Evolutionary conservation across 2,797 vertebrate species (phyloP).

Genomic region (Crocidura indochinensis): DNA sequence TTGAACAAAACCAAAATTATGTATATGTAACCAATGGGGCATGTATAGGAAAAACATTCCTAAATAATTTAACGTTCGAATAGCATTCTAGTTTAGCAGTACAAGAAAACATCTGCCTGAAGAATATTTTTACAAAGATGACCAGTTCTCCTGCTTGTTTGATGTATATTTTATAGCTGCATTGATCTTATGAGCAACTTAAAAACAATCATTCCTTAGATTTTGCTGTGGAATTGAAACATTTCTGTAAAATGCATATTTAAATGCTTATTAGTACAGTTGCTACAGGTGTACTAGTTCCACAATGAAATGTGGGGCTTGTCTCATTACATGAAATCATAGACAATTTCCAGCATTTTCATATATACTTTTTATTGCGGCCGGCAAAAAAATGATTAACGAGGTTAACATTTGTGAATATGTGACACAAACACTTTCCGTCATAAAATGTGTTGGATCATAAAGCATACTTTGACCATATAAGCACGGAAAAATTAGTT

Average conservation of each 20-base stretch:
- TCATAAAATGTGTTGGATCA: not conserved
- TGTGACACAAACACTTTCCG: not conserved
- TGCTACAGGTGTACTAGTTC: not conserved
- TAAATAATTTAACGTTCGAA: constrained; percentile 51
- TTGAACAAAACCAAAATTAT: constrained; percentile 65
- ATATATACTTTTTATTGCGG: constrained; percentile 1
- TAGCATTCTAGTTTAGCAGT: constrained; percentile 30
- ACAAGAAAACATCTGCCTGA: constrained; percentile 21
- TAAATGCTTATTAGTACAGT: not conserved
- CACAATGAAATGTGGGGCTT: constrained; percentile 13
- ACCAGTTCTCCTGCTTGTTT: constrained; percentile 6
- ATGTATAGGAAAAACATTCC: constrained; percentile 63
- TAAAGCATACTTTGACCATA: not conserved
- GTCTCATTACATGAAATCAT: constrained; percentile 28
- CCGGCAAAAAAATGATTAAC: not conserved
- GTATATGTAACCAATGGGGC: constrained; percentile 35
- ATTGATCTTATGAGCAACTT: constrained; percentile 52
- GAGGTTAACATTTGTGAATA: constrained; percentile 42
- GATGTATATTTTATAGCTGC: constrained; percentile 60
- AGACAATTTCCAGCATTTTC: constrained; percentile 24
- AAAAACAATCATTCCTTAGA: constrained; percentile 68
- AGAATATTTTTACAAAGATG: constrained; percentile 45
- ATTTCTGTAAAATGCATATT: constrained; percentile 76
- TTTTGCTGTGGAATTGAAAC: constrained; percentile 64
- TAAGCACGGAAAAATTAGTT: constrained; percentile 34